phyloP scores from a whole-genome alignment of 2,113 vertebrate species.

The Alaudala cheleensis region DNA sequence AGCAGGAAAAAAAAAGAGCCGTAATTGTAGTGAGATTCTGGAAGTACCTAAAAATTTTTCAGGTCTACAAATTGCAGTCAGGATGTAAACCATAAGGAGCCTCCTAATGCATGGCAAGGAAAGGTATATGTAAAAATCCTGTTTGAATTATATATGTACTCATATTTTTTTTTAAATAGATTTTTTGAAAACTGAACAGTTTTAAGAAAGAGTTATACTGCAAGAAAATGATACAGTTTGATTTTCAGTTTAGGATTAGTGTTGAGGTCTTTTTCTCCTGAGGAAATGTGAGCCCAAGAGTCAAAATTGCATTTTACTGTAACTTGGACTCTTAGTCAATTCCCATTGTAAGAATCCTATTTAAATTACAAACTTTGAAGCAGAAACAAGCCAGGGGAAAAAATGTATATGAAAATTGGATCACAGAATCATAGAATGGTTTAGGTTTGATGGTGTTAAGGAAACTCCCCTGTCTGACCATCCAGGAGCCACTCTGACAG shows the following conservation, averaged over 20 bases:
- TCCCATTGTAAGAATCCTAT: neutral
- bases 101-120: neutral
- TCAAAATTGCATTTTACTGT: neutral
- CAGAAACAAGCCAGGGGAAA: neutral
- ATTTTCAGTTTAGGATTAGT: conserved; percentile 3
- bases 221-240: neutral
- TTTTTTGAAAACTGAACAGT: neutral
- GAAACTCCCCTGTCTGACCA: neutral
- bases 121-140: conserved; percentile 30
- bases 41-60: conserved; percentile 54
- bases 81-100: conserved; percentile 10
- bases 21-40: conserved; percentile 48
- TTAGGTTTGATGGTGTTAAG: neutral
- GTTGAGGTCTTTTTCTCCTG: neutral
- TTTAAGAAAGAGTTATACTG: conserved; percentile 9
- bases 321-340: neutral
- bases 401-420: neutral
- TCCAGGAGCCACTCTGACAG: neutral
- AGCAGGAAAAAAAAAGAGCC: neutral
- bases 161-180: neutral
- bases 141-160: neutral
- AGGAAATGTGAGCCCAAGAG: neutral
- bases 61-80: conserved; percentile 64
- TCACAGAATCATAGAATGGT: neutral
- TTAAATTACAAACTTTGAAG: neutral